A percentile compares a stretch with the other conserved stretches of the same genome.
These are phyloP conservation scores for Athalia circularis DNA, from an alignment of 2,888 invertebrate genomes.

Conservation along the genomic window DNA sequence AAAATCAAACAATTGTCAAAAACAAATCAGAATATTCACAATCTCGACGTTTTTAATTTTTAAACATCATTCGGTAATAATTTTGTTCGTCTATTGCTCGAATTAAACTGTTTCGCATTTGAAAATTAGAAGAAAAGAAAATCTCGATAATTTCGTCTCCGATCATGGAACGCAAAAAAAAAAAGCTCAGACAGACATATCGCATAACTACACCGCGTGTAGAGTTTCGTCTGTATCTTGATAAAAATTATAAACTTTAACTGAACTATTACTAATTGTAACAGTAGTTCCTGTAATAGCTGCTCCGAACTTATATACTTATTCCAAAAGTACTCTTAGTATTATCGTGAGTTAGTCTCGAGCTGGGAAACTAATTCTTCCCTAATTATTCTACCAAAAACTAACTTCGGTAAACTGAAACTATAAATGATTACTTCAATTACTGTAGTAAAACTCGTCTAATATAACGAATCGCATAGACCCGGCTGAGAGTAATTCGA, in stretches of 20 bases:
- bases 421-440: conserved; percentile 12
- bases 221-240: neutral
- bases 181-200: too few relatives aligned
- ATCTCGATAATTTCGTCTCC: too few relatives aligned
- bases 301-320: conserved; percentile 24
- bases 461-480: conserved; percentile 22
- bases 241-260: conserved; percentile 19
- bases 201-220: too few relatives aligned
- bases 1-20: neutral
- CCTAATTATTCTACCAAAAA: conserved; percentile 33
- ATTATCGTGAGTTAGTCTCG: conserved; percentile 35
- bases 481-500: neutral
- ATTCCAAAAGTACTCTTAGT: conserved; percentile 5
- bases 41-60: too few relatives aligned
- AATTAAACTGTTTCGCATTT: too few relatives aligned
- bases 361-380: conserved; percentile 40
- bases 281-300: conserved; percentile 28
- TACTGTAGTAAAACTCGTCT: conserved; percentile 20
- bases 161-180: too few relatives aligned
- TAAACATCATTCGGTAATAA: too few relatives aligned
- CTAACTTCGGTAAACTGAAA: conserved; percentile 30
- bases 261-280: conserved; percentile 38
- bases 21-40: too few relatives aligned
- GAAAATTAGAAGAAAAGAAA: too few relatives aligned
- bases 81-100: too few relatives aligned